phyloP scores from a whole-genome alignment of 2,113 vertebrate genomes.

The Misgurnus mizolepis region DNA sequence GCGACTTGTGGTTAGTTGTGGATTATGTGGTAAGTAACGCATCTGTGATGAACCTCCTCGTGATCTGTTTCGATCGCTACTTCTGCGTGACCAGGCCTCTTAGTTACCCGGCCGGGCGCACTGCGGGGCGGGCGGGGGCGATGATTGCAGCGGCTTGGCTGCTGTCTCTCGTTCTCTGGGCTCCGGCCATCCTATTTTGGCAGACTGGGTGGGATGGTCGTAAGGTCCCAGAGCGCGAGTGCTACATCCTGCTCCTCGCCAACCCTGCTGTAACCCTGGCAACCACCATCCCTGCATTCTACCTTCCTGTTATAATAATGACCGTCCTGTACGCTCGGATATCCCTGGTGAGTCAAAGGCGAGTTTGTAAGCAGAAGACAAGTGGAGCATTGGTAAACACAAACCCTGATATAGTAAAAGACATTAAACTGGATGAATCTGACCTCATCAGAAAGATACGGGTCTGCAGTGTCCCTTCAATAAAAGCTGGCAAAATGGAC shows the following conservation, averaged over 20 bases:
- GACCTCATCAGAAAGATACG: background rate
- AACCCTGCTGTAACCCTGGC: slow-evolving; percentile 86
- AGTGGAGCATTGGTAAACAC: background rate
- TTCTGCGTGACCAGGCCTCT: slow-evolving; percentile 91
- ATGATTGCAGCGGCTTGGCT: slow-evolving; percentile 90
- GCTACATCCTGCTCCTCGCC: slow-evolving; percentile 88
- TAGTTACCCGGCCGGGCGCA: slow-evolving; percentile 83
- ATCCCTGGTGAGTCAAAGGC: slow-evolving; percentile 82
- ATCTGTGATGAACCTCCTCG: slow-evolving; percentile 90
- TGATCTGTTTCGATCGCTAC: slow-evolving; percentile 93
- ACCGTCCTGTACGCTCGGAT: slow-evolving; percentile 87
- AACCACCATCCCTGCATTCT: slow-evolving; percentile 89
- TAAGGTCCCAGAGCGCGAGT: slow-evolving; percentile 77
- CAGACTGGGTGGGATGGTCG: slow-evolving; percentile 79
- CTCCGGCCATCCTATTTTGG: slow-evolving; percentile 92
- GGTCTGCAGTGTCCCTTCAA: background rate
- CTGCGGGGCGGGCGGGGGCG: slow-evolving; percentile 79
- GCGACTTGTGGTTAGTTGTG: slow-evolving; percentile 88
- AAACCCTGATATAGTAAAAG: slow-evolving; percentile 18
- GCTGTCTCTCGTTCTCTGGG: slow-evolving; percentile 88
- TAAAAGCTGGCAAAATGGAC: background rate
- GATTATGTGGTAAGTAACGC: slow-evolving; percentile 89
- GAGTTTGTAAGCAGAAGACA: slow-evolving; percentile 74
- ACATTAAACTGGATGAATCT: slow-evolving; percentile 48
- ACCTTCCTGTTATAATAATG: slow-evolving; percentile 90